These are phyloP conservation scores for Dryoscopus gambensis DNA, from an alignment of 2,113 vertebrate species.

Conservation along the genomic window DNA sequence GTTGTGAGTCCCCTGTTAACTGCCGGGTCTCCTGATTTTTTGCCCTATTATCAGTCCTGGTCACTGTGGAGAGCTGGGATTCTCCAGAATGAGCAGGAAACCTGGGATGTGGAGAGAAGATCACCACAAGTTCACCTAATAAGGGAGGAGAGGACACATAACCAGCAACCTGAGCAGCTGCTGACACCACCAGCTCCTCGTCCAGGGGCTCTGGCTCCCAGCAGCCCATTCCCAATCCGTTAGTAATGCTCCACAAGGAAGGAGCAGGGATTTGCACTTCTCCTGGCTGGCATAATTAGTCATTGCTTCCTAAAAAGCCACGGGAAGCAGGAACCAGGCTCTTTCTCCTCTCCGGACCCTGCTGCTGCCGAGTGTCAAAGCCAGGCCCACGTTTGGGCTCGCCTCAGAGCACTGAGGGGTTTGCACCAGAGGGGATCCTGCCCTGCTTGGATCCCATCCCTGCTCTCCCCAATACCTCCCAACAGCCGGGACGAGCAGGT, in stretches of 20 bases:
- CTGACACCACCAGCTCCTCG: neutral
- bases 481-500: neutral
- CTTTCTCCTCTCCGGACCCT: accelerated
- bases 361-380: neutral
- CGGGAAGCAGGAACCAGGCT: neutral
- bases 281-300: neutral
- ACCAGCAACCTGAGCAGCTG: neutral
- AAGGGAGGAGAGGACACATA: neutral
- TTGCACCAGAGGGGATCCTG: neutral
- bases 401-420: accelerated
- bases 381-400: accelerated
- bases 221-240: neutral
- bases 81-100: neutral
- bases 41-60: neutral
- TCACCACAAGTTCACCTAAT: neutral
- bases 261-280: neutral
- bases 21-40: neutral
- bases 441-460: neutral
- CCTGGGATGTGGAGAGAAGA: neutral
- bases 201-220: neutral
- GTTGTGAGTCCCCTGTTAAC: neutral
- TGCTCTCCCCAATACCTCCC: neutral
- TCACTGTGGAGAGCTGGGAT: neutral
- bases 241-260: neutral
- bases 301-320: neutral